Evolutionary conservation across 2,113 vertebrate species (phyloP).

Genomic region (Lipotes vexillifer): DNA sequence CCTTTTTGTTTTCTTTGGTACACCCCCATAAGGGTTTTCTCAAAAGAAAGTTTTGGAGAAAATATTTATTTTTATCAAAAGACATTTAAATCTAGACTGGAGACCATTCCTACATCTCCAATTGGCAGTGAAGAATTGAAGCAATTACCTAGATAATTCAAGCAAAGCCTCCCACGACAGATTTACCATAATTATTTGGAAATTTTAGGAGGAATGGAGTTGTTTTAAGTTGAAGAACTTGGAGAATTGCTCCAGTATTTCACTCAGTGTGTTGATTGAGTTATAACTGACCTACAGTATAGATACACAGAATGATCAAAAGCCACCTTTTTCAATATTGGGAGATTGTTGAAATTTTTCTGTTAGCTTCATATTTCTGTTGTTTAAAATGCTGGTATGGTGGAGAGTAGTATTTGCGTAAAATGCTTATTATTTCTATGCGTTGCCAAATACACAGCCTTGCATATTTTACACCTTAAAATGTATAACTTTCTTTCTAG

Average conservation of each 20-base stretch:
- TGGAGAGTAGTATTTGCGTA: not conserved
- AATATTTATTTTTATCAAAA: constrained; percentile 63
- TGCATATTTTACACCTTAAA: constrained; percentile 37
- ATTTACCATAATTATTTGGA: constrained; percentile 69
- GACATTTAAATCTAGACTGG: constrained; percentile 59
- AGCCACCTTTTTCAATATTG: constrained; percentile 20
- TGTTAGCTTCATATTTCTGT: constrained; percentile 34
- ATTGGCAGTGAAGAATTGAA: constrained; percentile 73
- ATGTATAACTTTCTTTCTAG: not conserved
- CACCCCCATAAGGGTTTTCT: not conserved
- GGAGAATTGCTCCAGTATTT: constrained; percentile 62
- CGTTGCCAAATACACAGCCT: constrained; percentile 10
- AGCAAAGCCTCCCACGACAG: constrained; percentile 69
- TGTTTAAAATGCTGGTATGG: constrained; percentile 45
- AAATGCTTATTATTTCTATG: constrained; percentile 27
- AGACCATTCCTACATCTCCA: constrained; percentile 36
- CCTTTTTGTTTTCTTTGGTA: not conserved
- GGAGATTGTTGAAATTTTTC: not conserved
- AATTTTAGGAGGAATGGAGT: constrained; percentile 49
- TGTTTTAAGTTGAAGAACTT: constrained; percentile 62
- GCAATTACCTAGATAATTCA: constrained; percentile 74
- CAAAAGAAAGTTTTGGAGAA: constrained; percentile 35
- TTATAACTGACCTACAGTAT: constrained; percentile 25
- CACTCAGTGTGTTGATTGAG: constrained; percentile 34
- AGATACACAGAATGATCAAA: constrained; percentile 17